Percentiles rank a stretch among this genome's conserved stretches.
These are phyloP conservation scores for Nasonia giraulti DNA, from an alignment of 1,140 invertebrate species.

Conservation along the genomic window DNA sequence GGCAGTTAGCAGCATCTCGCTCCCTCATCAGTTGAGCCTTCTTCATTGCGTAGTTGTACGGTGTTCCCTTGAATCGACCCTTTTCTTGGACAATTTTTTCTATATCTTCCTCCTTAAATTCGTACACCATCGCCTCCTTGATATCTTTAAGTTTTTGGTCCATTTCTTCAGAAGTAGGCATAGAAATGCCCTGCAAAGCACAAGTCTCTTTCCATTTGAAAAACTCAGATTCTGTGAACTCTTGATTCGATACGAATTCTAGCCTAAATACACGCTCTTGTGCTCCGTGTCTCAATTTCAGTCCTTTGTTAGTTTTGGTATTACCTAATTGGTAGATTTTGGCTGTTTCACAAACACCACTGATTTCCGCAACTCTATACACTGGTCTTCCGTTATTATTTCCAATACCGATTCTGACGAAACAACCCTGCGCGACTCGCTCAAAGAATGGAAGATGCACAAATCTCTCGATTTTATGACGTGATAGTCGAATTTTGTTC, in stretches of 20 bases:
- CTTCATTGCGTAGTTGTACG: slow-evolving; percentile 98
- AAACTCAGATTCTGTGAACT: slow-evolving; percentile 95
- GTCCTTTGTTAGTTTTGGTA: slow-evolving; percentile 94
- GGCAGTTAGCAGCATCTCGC: slow-evolving; percentile 82
- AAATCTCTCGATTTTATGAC: slow-evolving; percentile 94
- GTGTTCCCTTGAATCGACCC: slow-evolving; percentile 91
- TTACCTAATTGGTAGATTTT: slow-evolving; percentile 94
- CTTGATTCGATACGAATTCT: slow-evolving; percentile 98
- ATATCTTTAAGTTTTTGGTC: slow-evolving; percentile 92
- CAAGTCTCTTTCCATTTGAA: slow-evolving; percentile 94
- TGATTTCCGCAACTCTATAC: slow-evolving; percentile 95
- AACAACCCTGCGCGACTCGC: slow-evolving; percentile 92
- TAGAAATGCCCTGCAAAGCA: slow-evolving; percentile 81
- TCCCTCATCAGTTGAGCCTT: slow-evolving; percentile 96
- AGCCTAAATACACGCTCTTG: slow-evolving; percentile 95
- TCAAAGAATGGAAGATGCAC: slow-evolving; percentile 97
- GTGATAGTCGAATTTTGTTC: slow-evolving; percentile 90
- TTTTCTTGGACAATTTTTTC: slow-evolving; percentile 94
- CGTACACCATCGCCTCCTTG: slow-evolving; percentile 90
- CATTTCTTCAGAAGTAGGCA: slow-evolving; percentile 90
- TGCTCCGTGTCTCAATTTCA: slow-evolving; percentile 86
- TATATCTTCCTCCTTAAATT: slow-evolving; percentile 88
- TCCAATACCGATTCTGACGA: slow-evolving; percentile 97
- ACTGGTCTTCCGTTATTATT: slow-evolving; percentile 91
- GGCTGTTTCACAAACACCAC: slow-evolving; percentile 95